Evolutionary conservation across 2,113 vertebrate genomes (phyloP).

Genomic region (Uropsilus gracilis): DNA sequence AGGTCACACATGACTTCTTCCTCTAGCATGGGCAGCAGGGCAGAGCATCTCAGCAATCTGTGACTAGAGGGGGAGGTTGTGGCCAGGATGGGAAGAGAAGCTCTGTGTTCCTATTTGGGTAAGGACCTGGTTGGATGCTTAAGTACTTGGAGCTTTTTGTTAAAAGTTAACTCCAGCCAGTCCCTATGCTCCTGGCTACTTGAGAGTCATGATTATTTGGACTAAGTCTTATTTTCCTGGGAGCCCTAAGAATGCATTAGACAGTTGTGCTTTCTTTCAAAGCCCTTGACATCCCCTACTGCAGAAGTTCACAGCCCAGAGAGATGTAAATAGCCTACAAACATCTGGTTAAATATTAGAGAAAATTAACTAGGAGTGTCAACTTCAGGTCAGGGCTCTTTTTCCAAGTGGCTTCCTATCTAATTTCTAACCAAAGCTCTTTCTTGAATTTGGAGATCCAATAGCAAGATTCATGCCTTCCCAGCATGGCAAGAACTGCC

Average conservation of each 20-base stretch:
- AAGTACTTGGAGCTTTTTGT: background rate
- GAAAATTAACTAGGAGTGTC: background rate
- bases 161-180: background rate
- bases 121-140: background rate
- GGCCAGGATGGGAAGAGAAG: background rate
- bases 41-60: background rate
- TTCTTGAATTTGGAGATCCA: background rate
- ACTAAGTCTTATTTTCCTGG: background rate
- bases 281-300: background rate
- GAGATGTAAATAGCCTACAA: background rate
- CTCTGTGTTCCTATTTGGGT: background rate
- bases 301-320: constrained; percentile 2
- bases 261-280: background rate
- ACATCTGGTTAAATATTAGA: constrained; percentile 47
- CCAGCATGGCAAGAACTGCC: background rate
- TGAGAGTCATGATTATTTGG: background rate
- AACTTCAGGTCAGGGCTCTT: background rate
- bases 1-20: background rate
- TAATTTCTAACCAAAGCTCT: background rate
- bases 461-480: background rate
- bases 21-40: background rate
- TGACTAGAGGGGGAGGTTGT: background rate
- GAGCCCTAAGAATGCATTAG: constrained; percentile 4
- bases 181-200: background rate
- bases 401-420: background rate